These are phyloP conservation scores for Yponomeuta plumbellus DNA, from an alignment of 2,888 invertebrate genomes.

Conservation along the genomic window DNA sequence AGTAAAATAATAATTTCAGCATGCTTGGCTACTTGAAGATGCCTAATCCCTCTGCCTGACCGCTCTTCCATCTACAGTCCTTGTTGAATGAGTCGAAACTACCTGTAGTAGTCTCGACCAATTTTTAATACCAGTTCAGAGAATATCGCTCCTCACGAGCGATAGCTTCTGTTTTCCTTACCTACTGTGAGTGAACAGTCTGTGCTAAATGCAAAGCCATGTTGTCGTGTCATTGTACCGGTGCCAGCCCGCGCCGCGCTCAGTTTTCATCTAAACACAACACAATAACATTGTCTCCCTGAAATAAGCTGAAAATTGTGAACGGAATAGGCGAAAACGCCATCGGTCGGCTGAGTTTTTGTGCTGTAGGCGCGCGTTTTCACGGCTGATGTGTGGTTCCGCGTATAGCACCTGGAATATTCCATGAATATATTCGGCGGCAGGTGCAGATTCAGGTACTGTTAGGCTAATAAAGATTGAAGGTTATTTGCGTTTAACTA, in stretches of 20 bases:
- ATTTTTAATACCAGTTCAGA: too few species aligned
- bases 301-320: neutral
- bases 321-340: conserved; percentile 20
- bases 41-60: too few species aligned
- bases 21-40: too few species aligned
- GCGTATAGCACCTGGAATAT: conserved; percentile 33
- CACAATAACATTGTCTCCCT: conserved; percentile 47
- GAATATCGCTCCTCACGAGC: too few species aligned
- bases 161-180: neutral
- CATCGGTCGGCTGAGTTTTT: conserved; percentile 19
- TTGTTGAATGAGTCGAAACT: too few species aligned
- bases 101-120: too few species aligned
- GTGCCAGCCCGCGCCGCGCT: conserved; percentile 51
- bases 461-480: neutral
- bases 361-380: conserved; percentile 28
- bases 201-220: conserved; percentile 54
- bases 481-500: conserved; percentile 9
- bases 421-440: conserved; percentile 29
- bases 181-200: neutral
- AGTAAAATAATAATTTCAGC: too few species aligned
- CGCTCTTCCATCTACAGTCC: too few species aligned
- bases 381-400: conserved; percentile 27
- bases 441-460: conserved; percentile 22
- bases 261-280: conserved; percentile 54
- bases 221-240: conserved; percentile 39